Base-by-base conservation (phyloP, 2,113 vertebrate species). In the Struthidea cinerea region DNA sequence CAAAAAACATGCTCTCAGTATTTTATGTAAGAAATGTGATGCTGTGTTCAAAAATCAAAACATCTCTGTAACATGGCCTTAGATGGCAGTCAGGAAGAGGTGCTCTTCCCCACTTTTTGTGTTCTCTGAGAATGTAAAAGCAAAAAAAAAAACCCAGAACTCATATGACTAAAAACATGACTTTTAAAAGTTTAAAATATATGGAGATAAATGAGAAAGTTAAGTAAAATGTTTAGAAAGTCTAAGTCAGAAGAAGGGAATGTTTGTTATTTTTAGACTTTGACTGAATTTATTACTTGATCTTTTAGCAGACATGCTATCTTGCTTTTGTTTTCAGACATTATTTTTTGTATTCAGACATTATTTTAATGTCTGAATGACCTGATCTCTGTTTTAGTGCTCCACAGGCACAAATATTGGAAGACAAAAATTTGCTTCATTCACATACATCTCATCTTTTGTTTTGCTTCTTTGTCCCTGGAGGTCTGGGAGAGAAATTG, bases 141-240 rank as follows among this genome's bases (percentile, higher is more conserved):
- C 19, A 70, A 12, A 44, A 14, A 44, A 14, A 39, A 52, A 21
- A 0, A 1, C 2, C 3, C 7, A 65, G 32, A 65, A 76, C 5
- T 57, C 23, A 44, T 10, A 52, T 33, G 3, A 67, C 35, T 60
- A 37, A 64, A 94, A 52, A 0, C 5, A 56, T 3, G 0, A n/a
- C 24, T 68, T 91, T 20, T 11, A 8, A 64, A 68, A 50, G 6
- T 13, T 80, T 42, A 26, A 90, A 74, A 74, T 73, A 53, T 13
- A 8, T 4, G 10, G 5, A 47, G 4, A 30, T 79, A 70, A 78
- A 17, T 32, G 73, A 30, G 41, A 46, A 92, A 57, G 13, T 76
- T n/a, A 63, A 82, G 8, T 63, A 59, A 87, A 91, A 77, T 49
- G 1, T 67, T 73, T 39, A 67, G 70, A 20, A 65, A 47, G 3